These are phyloP conservation scores for Adineta ricciae DNA, from an alignment of 2,888 invertebrate species.

Conservation along the genomic window DNA sequence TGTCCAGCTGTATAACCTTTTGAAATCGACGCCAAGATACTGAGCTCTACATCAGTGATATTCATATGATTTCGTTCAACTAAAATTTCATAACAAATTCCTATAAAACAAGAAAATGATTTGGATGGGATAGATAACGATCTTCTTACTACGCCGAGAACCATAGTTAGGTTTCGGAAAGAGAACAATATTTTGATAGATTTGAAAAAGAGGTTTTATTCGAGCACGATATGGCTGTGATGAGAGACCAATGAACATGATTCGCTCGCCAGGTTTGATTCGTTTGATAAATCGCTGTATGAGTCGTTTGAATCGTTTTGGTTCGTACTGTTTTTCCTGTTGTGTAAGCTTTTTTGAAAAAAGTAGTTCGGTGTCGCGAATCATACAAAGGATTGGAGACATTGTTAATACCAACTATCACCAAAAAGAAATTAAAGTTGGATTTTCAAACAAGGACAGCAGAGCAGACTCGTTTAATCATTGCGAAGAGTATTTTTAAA, in stretches of 20 bases:
- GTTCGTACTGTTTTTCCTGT: neutral
- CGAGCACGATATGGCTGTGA: constrained; percentile 17
- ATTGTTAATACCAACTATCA: neutral
- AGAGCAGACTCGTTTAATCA: neutral
- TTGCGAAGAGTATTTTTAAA: constrained; percentile 3
- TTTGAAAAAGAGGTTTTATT: neutral
- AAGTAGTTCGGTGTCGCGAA: neutral
- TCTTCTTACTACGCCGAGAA: neutral
- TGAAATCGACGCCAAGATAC: neutral
- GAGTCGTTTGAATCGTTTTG: neutral
- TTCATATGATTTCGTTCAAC: neutral
- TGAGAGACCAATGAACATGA: neutral
- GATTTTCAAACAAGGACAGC: neutral
- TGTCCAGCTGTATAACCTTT: neutral
- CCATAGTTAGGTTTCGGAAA: constrained; percentile 16
- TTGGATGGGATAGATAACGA: neutral
- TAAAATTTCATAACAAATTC: constrained; percentile 8
- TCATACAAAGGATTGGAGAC: neutral
- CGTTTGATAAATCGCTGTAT: neutral
- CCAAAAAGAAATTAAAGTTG: neutral
- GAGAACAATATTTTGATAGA: neutral
- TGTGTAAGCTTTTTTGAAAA: neutral
- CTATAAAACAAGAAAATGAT: neutral
- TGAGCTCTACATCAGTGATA: neutral
- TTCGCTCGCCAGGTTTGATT: neutral